Conservation (phyloP, 1,140 invertebrate species). For the Lepidurus packardi region DNA sequence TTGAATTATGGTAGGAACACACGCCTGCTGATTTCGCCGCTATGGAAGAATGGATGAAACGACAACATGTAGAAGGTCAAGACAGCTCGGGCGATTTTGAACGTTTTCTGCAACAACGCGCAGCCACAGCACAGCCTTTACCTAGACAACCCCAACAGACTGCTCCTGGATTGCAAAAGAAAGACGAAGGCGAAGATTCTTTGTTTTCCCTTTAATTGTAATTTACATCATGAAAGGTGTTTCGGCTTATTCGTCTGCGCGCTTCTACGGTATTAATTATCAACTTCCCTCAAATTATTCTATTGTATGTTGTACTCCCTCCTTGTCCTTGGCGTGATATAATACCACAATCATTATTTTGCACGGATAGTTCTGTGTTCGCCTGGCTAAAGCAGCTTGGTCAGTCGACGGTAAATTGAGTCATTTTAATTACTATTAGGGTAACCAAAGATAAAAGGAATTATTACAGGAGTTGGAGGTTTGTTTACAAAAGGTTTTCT, state of each 20-base stretch:
- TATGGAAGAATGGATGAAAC: slow-evolving; percentile 3
- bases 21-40: background rate
- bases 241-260: background rate
- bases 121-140: background rate
- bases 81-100: background rate
- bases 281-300: background rate
- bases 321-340: background rate
- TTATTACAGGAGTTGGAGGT: background rate
- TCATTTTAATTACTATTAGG: slow-evolving; percentile 1
- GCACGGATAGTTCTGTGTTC: too few relatives aligned
- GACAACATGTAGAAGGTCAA: background rate
- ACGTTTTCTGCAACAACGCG: background rate
- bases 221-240: background rate
- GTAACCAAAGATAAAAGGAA: slow-evolving; percentile 2
- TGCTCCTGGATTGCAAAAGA: background rate
- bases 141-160: slow-evolving; percentile 3
- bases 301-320: background rate
- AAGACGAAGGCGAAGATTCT: background rate
- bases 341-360: background rate
- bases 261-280: background rate
- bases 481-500: background rate
- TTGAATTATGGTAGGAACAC: background rate
- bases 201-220: background rate
- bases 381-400: background rate
- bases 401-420: background rate